Conservation (phyloP, 2,888 invertebrate genomes). For the Neelides folsomi region DNA sequence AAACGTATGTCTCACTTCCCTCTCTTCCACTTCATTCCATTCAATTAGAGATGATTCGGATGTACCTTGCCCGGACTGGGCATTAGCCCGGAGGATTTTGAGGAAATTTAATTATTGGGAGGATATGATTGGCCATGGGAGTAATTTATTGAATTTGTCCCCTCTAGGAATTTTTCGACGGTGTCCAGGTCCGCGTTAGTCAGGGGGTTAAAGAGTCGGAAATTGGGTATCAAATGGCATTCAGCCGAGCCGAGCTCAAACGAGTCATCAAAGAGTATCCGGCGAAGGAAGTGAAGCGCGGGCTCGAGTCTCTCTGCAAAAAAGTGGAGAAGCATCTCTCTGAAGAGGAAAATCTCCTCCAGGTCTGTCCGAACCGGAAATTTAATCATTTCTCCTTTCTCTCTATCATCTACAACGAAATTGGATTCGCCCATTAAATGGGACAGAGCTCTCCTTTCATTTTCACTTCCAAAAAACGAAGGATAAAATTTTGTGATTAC, state of each 20-base stretch:
- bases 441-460: no score
- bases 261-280: slow-evolving; percentile 92
- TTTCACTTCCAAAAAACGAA: no score
- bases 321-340: slow-evolving; percentile 96
- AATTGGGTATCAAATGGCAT: slow-evolving; percentile 93
- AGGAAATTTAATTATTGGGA: no score
- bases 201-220: slow-evolving; percentile 92
- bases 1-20: slow-evolving; percentile 63
- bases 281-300: slow-evolving; percentile 78
- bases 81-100: no score
- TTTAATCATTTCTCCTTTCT: background rate
- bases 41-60: background rate
- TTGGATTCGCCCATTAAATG: background rate
- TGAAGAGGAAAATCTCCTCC: slow-evolving; percentile 81
- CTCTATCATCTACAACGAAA: background rate
- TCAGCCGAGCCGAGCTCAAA: slow-evolving; percentile 88
- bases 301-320: slow-evolving; percentile 79
- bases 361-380: slow-evolving; percentile 40
- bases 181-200: slow-evolving; percentile 82
- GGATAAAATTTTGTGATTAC: no score
- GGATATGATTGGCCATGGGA: no score
- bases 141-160: no score
- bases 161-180: slow-evolving; percentile 87
- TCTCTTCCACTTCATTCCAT: no score
- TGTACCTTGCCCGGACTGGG: no score